Evolutionary conservation across 2,113 vertebrate genomes (phyloP).

Genomic region (Engraulis encrasicolus): DNA sequence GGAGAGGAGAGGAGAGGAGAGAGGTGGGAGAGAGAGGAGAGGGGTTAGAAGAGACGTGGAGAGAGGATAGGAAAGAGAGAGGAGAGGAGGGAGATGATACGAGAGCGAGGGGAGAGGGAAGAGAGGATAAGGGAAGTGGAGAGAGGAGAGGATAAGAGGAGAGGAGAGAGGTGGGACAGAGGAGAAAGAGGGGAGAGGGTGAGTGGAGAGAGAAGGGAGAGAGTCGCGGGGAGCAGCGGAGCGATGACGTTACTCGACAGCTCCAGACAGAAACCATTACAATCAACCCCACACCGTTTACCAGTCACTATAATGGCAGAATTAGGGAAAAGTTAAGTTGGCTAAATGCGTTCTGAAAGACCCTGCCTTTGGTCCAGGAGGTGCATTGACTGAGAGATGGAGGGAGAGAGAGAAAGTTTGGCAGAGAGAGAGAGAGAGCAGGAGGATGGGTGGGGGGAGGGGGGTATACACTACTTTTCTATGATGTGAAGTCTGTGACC

Average conservation of each 20-base stretch:
- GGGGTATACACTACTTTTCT: background rate
- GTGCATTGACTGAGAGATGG: too few relatives aligned
- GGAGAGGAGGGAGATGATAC: too few relatives aligned
- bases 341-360: background rate
- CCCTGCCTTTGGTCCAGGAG: background rate
- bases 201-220: too few relatives aligned
- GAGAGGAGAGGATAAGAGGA: too few relatives aligned
- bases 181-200: too few relatives aligned
- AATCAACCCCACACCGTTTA: slow-evolving; percentile 24
- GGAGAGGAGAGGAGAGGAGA: too few relatives aligned
- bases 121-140: too few relatives aligned
- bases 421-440: background rate
- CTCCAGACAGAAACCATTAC: slow-evolving; percentile 30
- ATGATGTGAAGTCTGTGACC: background rate
- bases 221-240: background rate
- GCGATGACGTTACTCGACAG: background rate
- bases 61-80: too few relatives aligned
- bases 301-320: slow-evolving; percentile 35
- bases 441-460: background rate
- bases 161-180: too few relatives aligned
- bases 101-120: too few relatives aligned
- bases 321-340: slow-evolving; percentile 37
- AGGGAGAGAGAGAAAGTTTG: background rate
- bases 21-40: too few relatives aligned
- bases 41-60: too few relatives aligned